phyloP scores from a whole-genome alignment of 2,797 vertebrate species.

The Neosilurus mollespiculum region DNA sequence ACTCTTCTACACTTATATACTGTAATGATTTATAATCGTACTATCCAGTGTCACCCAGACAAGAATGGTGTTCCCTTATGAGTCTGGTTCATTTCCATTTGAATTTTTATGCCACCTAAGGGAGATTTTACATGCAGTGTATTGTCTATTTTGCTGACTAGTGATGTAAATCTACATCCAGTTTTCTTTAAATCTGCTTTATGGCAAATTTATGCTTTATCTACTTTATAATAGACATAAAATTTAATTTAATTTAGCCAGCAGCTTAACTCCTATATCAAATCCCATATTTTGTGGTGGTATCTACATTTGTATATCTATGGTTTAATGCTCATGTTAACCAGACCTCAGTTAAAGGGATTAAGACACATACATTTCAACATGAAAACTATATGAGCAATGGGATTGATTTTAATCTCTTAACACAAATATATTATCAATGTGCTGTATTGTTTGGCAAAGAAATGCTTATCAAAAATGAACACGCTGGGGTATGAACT shows the following conservation, averaged over 20 bases:
- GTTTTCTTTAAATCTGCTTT: neutral
- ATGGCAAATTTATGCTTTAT: neutral
- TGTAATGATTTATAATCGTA: neutral
- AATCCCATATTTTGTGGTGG: neutral
- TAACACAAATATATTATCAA: neutral
- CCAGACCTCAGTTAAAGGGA: neutral
- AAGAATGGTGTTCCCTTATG: neutral
- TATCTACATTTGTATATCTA: constrained; percentile 16
- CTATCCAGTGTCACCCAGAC: neutral
- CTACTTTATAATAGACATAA: neutral
- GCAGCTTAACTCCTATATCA: neutral
- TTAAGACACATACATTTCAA: neutral
- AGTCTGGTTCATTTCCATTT: neutral
- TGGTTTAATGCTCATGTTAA: neutral
- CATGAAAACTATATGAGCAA: neutral
- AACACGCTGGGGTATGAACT: constrained; percentile 34
- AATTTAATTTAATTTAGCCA: neutral
- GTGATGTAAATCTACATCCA: neutral
- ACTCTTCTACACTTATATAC: neutral
- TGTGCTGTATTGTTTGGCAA: constrained; percentile 8
- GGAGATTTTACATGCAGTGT: neutral
- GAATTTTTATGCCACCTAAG: neutral
- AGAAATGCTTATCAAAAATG: constrained; percentile 41
- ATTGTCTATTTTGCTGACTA: neutral
- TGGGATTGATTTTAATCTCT: neutral